Evolutionary conservation across 1,140 invertebrate species (phyloP), one percentile per base, ranked within the genome.

Genomic region (Pentalonia nigronervosa): DNA sequence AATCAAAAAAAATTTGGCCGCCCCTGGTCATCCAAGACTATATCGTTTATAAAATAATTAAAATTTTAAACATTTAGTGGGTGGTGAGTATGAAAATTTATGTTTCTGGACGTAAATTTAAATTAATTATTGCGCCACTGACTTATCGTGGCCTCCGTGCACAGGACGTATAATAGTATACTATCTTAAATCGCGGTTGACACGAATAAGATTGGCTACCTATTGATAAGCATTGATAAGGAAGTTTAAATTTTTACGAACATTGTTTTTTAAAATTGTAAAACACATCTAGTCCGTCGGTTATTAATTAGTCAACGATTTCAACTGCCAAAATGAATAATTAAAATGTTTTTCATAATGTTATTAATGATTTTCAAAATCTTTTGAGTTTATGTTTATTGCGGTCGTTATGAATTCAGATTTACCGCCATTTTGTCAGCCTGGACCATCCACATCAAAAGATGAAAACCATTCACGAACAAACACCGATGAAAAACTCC

Each of bases 371-470:
- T 83, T 83, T 83, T 36, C 17, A 87, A 87, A 9, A 48, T 87
- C 14, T 48, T 87, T 87, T 48, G 30, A 76, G 48, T 2, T n/a
- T 48, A 30, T 45, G 9, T 45, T 1, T 41, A 84, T 30, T 84
- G 21, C 7, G 7, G 14, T 86, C 84, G 30, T n/a, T 30, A 89
- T 89, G 87, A 89, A 89, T 34, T 89, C 87, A 23, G 30, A 90
- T 60, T 60, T 90, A 41, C 21, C 48, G 48, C 87, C 36, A 60
- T 90, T 30, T 45, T 90, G 88, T 60, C 88, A 60, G 14, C 88
- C 88, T 17, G 88, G 88, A 45, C 88, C 88, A 25, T 90, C 88
- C 2, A 89, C 87, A 25, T 89, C 87, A 25, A 53, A 36, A 89
- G 48, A 47, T 60, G 50, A 90, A 41, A 60, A 60, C 48, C 88